Evolutionary conservation across 2,113 vertebrate genomes (phyloP), one percentile per base, ranked within the genome.

Genomic region (Apistogramma diplotaenia): DNA sequence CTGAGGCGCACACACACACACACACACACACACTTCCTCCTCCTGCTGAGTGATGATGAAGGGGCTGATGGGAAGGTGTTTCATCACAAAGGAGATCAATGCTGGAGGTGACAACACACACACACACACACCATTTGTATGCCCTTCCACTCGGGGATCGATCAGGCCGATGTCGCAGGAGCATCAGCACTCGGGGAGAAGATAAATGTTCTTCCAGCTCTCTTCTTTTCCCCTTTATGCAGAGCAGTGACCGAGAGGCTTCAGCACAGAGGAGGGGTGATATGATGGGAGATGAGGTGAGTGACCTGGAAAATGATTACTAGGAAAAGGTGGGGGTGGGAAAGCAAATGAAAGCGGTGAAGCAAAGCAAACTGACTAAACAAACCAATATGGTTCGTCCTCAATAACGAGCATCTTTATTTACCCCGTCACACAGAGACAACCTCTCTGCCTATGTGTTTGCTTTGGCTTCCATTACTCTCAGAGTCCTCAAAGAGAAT

Each of bases 61-160:
- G 78, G 77, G 76, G 67, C 40, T 85, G 85, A 92, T 79, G 58
- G 81, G 77, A 87, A 86, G 86, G 86, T 86, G 88, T 90, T 92
- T 90, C 88, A 91, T 90, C 86, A 89, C 85, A 87, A 79, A 87
- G 21, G 27, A 43, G 78, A 92, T 92, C 91, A 77, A 91, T 92
- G 82, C 72, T 87, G 37, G 25, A 85, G 83, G 83, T 82, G 86
- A 91, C 85, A 90, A 83, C 21, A 53, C 5, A 59, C 84, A 57
- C 59, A 71, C 33, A 56, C 62, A 49, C 35, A 51, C 3, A 27
- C 76, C 31, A 35, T 82, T 74, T 81, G 53, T 55, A 89, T 78
- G 88, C 87, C 89, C 87, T 88, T 91, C 89, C 65, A 74, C 60
- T 86, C 74, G 74, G 65, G 19, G 29, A 77, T 90, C 84, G 25